These are phyloP conservation scores for Imbricaverruca yamaguchii DNA, from an alignment of 2,888 invertebrate genomes.

Conservation along the genomic window DNA sequence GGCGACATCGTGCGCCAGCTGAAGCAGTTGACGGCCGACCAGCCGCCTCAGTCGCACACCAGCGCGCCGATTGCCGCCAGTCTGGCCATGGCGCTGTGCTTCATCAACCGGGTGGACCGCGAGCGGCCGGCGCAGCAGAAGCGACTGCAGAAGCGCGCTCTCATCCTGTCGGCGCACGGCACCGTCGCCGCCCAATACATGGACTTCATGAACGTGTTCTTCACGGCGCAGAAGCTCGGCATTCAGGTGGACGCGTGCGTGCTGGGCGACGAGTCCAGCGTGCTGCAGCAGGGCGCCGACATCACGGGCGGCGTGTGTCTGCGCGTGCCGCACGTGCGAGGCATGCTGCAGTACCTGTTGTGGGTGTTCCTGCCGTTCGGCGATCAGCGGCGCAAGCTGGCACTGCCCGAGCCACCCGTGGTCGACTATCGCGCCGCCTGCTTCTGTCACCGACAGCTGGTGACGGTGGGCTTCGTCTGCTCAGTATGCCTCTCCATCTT, in stretches of 20 bases:
- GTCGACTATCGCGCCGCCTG: conserved; percentile 96
- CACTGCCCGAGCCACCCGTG: conserved; percentile 78
- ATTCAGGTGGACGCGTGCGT: conserved; percentile 88
- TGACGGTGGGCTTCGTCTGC: conserved; percentile 95
- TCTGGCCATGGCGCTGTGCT: conserved; percentile 80
- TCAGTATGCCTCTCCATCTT: conserved; percentile 95
- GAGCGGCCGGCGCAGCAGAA: conserved; percentile 44
- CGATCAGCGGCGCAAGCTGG: conserved; percentile 58
- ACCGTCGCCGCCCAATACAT: conserved; percentile 93
- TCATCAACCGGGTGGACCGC: conserved; percentile 56
- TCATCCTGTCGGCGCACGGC: conserved; percentile 81
- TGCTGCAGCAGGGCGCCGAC: conserved; percentile 93
- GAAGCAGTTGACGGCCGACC: not conserved
- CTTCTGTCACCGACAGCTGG: conserved; percentile 90
- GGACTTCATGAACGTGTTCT: conserved; percentile 97
- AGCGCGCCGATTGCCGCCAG: conserved; percentile 43
- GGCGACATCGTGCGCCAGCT: not conserved
- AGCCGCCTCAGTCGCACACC: not conserved
- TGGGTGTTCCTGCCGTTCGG: conserved; percentile 88
- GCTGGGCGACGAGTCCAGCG: conserved; percentile 77
- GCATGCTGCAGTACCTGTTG: conserved; percentile 32
- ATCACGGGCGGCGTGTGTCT: conserved; percentile 68
- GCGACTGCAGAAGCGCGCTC: conserved; percentile 61
- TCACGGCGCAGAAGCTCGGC: conserved; percentile 71
- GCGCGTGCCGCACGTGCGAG: conserved; percentile 41